phyloP scores from a whole-genome alignment of 2,888 invertebrate genomes.

The Cephonodes hylas region DNA sequence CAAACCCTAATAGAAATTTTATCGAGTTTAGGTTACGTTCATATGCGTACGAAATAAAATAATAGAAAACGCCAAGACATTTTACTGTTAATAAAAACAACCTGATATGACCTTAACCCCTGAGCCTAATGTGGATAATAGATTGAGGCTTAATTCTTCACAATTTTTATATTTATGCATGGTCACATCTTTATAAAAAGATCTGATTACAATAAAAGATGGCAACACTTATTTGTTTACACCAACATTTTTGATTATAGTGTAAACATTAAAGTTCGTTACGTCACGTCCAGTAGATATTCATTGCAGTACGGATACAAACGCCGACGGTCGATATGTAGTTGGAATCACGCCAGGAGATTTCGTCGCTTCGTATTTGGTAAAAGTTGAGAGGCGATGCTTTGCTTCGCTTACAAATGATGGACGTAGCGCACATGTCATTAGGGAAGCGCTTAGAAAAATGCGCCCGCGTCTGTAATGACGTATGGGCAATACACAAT shows the following conservation, averaged over 20 bases:
- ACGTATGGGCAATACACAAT: background rate
- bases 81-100: too few relatives aligned
- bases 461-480: background rate
- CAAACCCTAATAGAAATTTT: too few relatives aligned
- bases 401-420: constrained; percentile 19
- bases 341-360: constrained; percentile 52
- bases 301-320: constrained; percentile 37
- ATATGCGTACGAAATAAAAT: too few relatives aligned
- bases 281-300: constrained; percentile 21
- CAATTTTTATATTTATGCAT: too few relatives aligned
- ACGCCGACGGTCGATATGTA: constrained; percentile 46
- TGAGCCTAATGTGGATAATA: too few relatives aligned
- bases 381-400: constrained; percentile 35
- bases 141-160: too few relatives aligned
- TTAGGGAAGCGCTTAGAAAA: background rate
- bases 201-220: background rate
- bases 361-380: constrained; percentile 22
- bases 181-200: too few relatives aligned
- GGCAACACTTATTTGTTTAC: background rate
- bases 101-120: too few relatives aligned
- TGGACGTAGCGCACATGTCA: constrained; percentile 8
- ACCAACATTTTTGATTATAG: background rate
- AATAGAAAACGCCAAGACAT: too few relatives aligned
- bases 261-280: background rate
- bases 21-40: too few relatives aligned